Conservation (phyloP, 1,140 invertebrate species). For the Drosophila chauvacae region DNA sequence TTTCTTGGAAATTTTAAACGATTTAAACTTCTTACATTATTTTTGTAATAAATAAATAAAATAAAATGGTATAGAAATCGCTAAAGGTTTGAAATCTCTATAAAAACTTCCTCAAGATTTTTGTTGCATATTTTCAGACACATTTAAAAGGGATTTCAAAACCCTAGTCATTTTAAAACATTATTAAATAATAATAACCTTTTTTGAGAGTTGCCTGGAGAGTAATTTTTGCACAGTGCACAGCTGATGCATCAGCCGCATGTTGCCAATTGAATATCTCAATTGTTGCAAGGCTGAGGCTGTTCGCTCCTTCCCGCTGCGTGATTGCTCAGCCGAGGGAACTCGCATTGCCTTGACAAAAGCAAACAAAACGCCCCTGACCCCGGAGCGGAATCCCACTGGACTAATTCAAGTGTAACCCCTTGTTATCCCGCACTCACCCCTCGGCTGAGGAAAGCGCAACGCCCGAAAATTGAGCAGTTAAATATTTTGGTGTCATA, state of each 20-base stretch:
- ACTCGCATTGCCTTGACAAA: conserved; percentile 33
- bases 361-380: conserved; percentile 54
- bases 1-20: background rate
- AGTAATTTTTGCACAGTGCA: conserved; percentile 3
- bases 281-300: conserved; percentile 66
- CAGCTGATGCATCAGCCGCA: conserved; percentile 24
- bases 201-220: too few relatives aligned
- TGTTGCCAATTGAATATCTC: conserved; percentile 80
- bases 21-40: background rate
- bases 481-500: conserved; percentile 84
- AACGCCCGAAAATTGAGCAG: conserved; percentile 78
- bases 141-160: background rate
- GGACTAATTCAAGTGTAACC: conserved; percentile 80
- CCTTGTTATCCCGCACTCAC: conserved; percentile 63
- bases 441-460: conserved; percentile 45
- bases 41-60: too few relatives aligned
- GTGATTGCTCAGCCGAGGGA: conserved; percentile 65
- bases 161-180: background rate
- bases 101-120: background rate
- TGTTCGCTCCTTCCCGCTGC: conserved; percentile 54
- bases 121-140: background rate
- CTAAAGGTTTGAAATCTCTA: too few relatives aligned
- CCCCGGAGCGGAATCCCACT: conserved; percentile 55
- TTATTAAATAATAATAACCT: too few relatives aligned
- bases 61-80: too few relatives aligned